Evolutionary conservation across 64 coral and sea anemone genomes (phyloP).

Genomic region (Montipora capricornis): DNA sequence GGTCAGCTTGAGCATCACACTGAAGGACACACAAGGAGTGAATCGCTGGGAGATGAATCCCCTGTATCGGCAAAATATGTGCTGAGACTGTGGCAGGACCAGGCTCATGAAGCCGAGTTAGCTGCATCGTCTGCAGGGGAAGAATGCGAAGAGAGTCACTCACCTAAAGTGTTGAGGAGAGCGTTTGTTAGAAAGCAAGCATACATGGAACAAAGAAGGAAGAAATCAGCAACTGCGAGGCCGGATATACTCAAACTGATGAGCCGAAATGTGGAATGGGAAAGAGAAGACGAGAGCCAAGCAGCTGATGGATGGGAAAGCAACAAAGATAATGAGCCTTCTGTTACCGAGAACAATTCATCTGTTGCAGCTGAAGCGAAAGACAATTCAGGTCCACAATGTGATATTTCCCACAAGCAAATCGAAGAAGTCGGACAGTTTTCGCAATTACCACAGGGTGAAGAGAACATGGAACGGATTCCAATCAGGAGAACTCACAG

Average conservation of each 20-base stretch:
- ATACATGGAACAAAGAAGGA: slow-evolving; percentile 33
- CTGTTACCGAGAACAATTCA: neutral
- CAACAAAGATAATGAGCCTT: neutral
- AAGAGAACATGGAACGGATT: neutral
- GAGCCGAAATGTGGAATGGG: neutral
- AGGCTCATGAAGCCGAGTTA: neutral
- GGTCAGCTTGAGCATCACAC: neutral
- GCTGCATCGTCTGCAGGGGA: slow-evolving; percentile 9
- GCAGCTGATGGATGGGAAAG: neutral
- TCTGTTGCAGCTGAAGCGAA: neutral
- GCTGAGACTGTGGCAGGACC: slow-evolving; percentile 24
- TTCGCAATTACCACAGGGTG: neutral
- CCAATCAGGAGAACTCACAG: neutral
- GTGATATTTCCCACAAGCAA: neutral
- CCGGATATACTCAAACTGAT: slow-evolving; percentile 11
- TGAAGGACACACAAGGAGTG: neutral
- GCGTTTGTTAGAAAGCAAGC: slow-evolving; percentile 30
- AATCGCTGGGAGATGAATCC: neutral
- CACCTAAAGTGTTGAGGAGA: neutral
- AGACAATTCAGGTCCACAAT: neutral
- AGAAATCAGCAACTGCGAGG: slow-evolving; percentile 26
- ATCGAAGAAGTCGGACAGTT: neutral
- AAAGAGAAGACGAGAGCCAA: neutral
- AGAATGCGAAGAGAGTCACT: neutral
- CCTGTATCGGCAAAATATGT: slow-evolving; percentile 28